phyloP scores from a whole-genome alignment of 2,797 vertebrate genomes.

The Crax fasciolata region DNA sequence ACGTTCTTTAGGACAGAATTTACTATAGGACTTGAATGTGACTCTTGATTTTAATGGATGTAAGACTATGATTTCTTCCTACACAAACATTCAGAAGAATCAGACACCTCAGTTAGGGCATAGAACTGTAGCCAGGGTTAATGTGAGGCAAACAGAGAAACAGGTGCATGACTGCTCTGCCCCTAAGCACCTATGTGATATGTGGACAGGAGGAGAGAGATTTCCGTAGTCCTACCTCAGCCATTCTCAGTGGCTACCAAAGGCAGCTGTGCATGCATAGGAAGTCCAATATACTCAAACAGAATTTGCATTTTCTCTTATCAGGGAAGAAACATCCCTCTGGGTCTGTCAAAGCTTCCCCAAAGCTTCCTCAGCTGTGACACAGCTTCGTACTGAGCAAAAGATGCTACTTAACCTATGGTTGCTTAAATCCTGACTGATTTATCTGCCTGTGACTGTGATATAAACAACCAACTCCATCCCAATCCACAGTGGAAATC shows the following conservation, averaged over 20 bases:
- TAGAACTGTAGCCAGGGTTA: neutral
- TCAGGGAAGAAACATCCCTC: neutral
- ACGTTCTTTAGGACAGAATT: neutral
- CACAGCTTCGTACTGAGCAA: neutral
- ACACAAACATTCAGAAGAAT: neutral
- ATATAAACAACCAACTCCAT: neutral
- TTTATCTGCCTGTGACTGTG: neutral
- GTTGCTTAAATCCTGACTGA: neutral
- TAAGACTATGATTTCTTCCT: neutral
- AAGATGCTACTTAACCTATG: neutral
- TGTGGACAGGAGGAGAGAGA: neutral
- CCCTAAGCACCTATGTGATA: neutral
- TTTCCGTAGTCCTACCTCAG: neutral
- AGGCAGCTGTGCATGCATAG: neutral
- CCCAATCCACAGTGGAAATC: neutral
- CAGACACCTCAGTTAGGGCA: neutral
- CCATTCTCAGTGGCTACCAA: neutral
- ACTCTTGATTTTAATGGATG: neutral
- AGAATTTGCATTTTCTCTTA: neutral
- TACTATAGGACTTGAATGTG: neutral
- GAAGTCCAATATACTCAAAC: neutral
- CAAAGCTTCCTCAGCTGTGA: neutral
- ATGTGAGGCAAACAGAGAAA: neutral
- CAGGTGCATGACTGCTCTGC: neutral
- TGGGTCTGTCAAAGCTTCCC: neutral